Base-by-base conservation (phyloP, 2,888 invertebrate genomes). In the Anticlea derivata region DNA sequence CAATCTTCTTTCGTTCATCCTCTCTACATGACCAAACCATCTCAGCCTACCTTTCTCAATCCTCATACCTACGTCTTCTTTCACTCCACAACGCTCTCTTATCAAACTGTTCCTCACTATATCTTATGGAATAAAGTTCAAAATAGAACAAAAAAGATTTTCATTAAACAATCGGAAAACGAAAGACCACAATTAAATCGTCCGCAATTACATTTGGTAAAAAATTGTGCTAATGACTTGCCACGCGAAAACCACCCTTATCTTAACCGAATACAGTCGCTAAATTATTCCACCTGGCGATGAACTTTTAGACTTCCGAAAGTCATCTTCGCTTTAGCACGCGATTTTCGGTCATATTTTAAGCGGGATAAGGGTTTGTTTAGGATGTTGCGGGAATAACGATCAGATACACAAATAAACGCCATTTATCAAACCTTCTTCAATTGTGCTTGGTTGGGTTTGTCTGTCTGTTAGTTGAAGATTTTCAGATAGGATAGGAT, bases 321-420 rank as follows among this genome's bases (percentile, higher is more conserved):
- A 35, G 34, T 17, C 13, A 29, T 35, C 10, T 20, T 35, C 5
- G 13, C 12, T 13, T 24, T 22, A 1, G 8, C 23, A 27, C 12
- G 4, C 24, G 30, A 44, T 40, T 53, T 11, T 41, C 0, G n/a
- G 39, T 26, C 39, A 26, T 54, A 31, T n/a, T 5, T 0, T 3
- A 5, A 1, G 1, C 1, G 5, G 0, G 7, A 7, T 50, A 39
- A 50, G 38, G 31, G 8, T 39, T 22, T 3, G 26, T 50, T 39
- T 51, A 17, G 11, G 11, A 7, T 7, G 5, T 0, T n/a, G 7
- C 2, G 5, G n/a, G 7, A 31, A 30, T 50, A 26, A 47, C 44
- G 39, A 52, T 50, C 46, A 46, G 35, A 47, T 52, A 47, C 20
- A 52, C 47, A 29, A 51, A 53, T 57, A 48, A 50, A 48, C 13